Conservation (phyloP, 2,113 vertebrate genomes). For the Noctilio leporinus region DNA sequence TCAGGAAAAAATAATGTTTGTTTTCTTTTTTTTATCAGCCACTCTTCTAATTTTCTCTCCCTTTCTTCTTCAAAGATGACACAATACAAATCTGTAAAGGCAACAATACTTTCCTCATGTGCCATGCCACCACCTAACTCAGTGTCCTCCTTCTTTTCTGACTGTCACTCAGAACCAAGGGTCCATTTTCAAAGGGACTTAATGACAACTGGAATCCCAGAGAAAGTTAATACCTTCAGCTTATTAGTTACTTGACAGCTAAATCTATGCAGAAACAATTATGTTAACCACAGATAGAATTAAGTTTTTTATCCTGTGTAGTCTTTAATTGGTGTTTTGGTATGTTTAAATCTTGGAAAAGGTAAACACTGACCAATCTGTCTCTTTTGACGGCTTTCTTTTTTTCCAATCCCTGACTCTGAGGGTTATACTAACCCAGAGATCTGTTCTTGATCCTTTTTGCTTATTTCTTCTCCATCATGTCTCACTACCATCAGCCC, state of each 20-base stretch:
- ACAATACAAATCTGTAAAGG: background rate
- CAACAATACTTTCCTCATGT: background rate
- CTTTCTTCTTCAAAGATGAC: background rate
- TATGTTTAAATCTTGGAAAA: background rate
- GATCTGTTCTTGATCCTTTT: background rate
- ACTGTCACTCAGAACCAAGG: background rate
- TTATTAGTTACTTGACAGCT: background rate
- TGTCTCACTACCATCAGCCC: background rate
- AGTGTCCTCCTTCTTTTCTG: background rate
- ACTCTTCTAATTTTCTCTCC: background rate
- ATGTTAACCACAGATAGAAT: background rate
- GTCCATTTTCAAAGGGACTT: background rate
- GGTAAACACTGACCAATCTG: background rate
- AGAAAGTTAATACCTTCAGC: background rate
- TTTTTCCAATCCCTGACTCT: background rate
- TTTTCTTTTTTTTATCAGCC: background rate
- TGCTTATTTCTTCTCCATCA: background rate
- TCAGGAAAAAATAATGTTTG: background rate
- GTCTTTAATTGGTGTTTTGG: background rate
- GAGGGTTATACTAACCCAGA: background rate
- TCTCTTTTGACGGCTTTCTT: background rate
- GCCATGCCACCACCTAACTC: background rate
- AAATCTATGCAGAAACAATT: background rate
- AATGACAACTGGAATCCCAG: background rate
- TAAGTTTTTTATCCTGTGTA: background rate